Evolutionary conservation across 2,888 invertebrate genomes (phyloP).

Genomic region (Linnaemya vulpina): DNA sequence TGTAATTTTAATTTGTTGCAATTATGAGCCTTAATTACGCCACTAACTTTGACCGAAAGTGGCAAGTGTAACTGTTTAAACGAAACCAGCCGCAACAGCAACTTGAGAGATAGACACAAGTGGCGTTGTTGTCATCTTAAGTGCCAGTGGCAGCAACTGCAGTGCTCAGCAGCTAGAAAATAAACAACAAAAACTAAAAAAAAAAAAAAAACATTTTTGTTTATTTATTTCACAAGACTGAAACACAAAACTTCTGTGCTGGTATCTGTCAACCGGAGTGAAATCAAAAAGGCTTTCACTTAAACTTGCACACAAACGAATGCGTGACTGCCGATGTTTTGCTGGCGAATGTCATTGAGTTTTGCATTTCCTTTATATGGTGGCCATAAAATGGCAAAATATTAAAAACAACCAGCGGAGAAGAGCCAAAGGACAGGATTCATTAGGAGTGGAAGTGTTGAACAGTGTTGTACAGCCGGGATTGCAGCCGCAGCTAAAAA

Average conservation of each 20-base stretch:
- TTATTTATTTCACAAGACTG: background rate
- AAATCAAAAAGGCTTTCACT: constrained; percentile 20
- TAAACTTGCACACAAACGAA: constrained; percentile 42
- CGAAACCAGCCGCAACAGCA: constrained; percentile 45
- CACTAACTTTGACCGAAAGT: constrained; percentile 25
- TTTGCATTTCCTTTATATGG: constrained; percentile 13
- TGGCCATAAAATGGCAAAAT: constrained; percentile 39
- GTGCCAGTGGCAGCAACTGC: constrained; percentile 35
- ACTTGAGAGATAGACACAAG: constrained; percentile 27
- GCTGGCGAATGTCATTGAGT: constrained; percentile 58
- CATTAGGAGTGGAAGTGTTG: constrained; percentile 48
- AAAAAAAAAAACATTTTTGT: background rate
- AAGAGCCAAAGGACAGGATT: constrained; percentile 11
- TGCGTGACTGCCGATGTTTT: constrained; percentile 65
- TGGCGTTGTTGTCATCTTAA: constrained; percentile 40
- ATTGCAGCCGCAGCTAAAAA: background rate
- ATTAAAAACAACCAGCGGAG: constrained; percentile 52
- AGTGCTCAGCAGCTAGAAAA: constrained; percentile 6
- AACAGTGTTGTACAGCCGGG: constrained; percentile 22
- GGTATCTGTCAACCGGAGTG: constrained; percentile 13
- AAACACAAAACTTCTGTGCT: constrained; percentile 10
- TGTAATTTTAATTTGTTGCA: constrained; percentile 9
- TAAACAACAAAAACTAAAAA: too few relatives aligned
- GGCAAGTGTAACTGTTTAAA: constrained; percentile 43
- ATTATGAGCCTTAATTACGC: constrained; percentile 4